A percentile compares a stretch with the other conserved stretches of the same genome.
Evolutionary conservation across 2,113 vertebrate genomes (phyloP).

Genomic region (Nannospalax galili): DNA sequence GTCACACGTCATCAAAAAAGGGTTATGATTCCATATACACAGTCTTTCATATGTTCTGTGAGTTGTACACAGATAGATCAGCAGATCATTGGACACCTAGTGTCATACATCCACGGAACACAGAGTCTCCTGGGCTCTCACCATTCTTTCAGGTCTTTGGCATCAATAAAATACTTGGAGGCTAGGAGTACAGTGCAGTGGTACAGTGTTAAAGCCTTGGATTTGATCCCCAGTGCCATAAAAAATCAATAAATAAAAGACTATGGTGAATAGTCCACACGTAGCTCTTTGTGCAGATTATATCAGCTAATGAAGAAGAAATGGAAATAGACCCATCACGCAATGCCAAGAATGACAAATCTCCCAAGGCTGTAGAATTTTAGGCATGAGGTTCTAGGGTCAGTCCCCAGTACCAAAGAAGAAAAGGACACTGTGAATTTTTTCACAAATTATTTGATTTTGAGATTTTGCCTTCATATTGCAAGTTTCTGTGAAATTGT

Average conservation of each 20-base stretch:
- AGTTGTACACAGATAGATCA: not conserved
- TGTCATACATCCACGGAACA: too few species aligned
- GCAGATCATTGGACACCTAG: too few species aligned
- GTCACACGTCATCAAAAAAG: too few species aligned
- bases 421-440: not conserved
- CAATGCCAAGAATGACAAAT: conserved; percentile 14
- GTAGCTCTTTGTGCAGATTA: not conserved
- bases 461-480: conserved; percentile 23
- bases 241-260: not conserved
- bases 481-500: not conserved
- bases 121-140: not conserved
- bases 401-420: not conserved
- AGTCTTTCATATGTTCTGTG: not conserved
- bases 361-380: not conserved
- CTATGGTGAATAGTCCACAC: not conserved
- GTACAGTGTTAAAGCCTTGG: not conserved
- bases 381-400: too few species aligned
- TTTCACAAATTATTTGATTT: conserved; percentile 21
- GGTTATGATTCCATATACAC: too few species aligned
- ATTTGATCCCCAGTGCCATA: too few species aligned
- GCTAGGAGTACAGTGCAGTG: not conserved
- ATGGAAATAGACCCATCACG: not conserved
- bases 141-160: not conserved
- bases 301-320: not conserved
- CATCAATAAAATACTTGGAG: not conserved